phyloP scores from a whole-genome alignment of 92 coral and sea anemone genomes.

The Parazoanthus darwini region DNA sequence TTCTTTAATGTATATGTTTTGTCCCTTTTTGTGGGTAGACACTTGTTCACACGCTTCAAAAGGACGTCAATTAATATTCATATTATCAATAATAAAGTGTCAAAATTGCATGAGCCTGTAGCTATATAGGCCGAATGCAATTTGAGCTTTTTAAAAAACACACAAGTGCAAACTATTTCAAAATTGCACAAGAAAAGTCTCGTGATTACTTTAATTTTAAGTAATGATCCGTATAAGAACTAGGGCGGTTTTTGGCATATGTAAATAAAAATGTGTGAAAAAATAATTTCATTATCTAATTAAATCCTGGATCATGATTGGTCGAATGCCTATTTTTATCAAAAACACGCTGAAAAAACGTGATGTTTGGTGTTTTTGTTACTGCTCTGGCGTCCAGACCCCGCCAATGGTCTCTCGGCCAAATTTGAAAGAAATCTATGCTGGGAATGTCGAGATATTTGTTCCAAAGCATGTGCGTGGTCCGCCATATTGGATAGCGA shows the following conservation, averaged over 20 bases:
- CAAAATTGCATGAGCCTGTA: no score
- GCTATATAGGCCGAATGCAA: no score
- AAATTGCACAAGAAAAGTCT: no score
- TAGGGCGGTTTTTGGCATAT: not conserved
- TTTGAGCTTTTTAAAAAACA: no score
- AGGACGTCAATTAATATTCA: no score
- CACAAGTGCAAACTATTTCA: no score
- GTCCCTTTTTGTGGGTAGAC: no score
- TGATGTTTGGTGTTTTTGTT: not conserved
- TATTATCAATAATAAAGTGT: no score
- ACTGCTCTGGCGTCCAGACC: not conserved
- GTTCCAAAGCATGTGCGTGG: not conserved
- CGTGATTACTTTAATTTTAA: no score
- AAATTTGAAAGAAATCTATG: not conserved
- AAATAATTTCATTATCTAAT: not conserved
- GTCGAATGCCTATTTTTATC: not conserved
- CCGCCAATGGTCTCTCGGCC: not conserved
- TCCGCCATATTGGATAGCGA: slow-evolving; percentile 26
- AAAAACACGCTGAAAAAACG: not conserved
- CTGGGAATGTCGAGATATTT: not conserved
- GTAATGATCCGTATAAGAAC: slow-evolving; percentile 3
- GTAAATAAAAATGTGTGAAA: not conserved
- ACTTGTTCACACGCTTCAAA: no score
- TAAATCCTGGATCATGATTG: not conserved
- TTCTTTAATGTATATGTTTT: no score